Evolutionary conservation across 1,140 invertebrate species (phyloP), one percentile per base, ranked within the genome.

Genomic region (Nixonia krombeini): DNA sequence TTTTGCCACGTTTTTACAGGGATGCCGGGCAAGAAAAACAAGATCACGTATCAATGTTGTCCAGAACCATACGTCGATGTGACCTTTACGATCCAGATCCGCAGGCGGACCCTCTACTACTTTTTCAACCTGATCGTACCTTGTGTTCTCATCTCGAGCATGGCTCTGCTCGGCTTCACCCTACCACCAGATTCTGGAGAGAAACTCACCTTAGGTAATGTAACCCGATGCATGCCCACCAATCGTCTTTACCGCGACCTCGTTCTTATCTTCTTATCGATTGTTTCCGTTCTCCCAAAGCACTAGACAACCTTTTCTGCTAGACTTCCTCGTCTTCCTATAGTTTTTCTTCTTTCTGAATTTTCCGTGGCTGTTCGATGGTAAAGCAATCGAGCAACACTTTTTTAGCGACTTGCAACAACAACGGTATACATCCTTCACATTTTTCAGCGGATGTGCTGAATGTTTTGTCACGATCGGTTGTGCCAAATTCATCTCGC

Each of bases 111-210:
- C 16, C 89, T 99, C 53, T 99, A 99, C 87, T 99, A 99, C 88
- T 98, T 98, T 86, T 99, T 99, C 90, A 99, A 99, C 88, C 90
- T 99, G 75, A 99, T 99, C 82, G 96, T 99, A 74, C 98, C 98
- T 52, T 99, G 97, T 86, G 96, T 99, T 53, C 91, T 99, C 77
- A 97, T 99, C 78, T 97, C 96, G 52, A 97, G 96, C 52, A 97
- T 99, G 94, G 97, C 97, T 41, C 90, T 99, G 53, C 87, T 99
- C 72, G 97, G 97, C 25, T 99, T 99, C 87, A 97, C 96, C 38
- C 87, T 99, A 74, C 97, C 98, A 46, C 96, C 97, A 21, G 97
- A 99, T 80, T 99, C 97, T 31, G 97, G 98, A 72, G 98, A 99
- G 86, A 99, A 99, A 87, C 90, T 99, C 72, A 98, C 97, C 52